phyloP scores from a whole-genome alignment of 2,797 vertebrate genomes.

The Podarcis lilfordi region DNA sequence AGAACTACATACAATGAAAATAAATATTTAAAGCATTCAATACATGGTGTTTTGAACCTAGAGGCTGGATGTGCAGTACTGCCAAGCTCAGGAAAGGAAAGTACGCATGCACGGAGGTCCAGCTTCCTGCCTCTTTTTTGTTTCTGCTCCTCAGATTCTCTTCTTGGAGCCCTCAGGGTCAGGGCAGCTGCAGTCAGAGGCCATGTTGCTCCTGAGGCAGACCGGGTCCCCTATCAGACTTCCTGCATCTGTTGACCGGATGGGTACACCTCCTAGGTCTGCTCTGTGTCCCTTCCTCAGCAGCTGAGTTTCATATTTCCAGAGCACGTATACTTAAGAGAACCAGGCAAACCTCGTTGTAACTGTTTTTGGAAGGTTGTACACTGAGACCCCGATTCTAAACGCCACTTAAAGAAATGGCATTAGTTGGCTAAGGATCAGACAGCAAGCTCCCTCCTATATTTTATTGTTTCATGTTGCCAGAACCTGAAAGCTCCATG shows the following conservation, averaged over 20 bases:
- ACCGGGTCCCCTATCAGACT: constrained; percentile 38
- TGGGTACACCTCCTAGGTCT: constrained; percentile 15
- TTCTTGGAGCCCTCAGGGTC: not conserved
- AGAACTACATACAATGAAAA: not conserved
- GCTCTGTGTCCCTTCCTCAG: constrained; percentile 26
- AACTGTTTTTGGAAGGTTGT: not conserved
- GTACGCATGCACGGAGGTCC: not conserved
- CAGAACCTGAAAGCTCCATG: not conserved
- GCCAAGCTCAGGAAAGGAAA: not conserved
- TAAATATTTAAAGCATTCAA: not conserved
- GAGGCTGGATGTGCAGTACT: not conserved
- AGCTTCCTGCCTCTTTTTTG: not conserved
- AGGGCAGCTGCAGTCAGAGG: constrained; percentile 1
- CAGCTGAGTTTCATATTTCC: constrained; percentile 1
- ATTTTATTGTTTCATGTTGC: not conserved
- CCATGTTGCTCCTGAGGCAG: not conserved
- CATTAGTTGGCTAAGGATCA: not conserved
- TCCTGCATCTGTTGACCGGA: constrained; percentile 43
- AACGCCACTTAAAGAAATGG: not conserved
- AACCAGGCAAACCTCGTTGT: not conserved
- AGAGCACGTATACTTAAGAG: not conserved
- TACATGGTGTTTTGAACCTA: not conserved
- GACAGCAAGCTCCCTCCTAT: not conserved
- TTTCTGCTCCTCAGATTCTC: constrained; percentile 14
- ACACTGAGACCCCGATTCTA: not conserved